Evolutionary conservation across 2,888 invertebrate species (phyloP).

Genomic region (Diarsia mendica): DNA sequence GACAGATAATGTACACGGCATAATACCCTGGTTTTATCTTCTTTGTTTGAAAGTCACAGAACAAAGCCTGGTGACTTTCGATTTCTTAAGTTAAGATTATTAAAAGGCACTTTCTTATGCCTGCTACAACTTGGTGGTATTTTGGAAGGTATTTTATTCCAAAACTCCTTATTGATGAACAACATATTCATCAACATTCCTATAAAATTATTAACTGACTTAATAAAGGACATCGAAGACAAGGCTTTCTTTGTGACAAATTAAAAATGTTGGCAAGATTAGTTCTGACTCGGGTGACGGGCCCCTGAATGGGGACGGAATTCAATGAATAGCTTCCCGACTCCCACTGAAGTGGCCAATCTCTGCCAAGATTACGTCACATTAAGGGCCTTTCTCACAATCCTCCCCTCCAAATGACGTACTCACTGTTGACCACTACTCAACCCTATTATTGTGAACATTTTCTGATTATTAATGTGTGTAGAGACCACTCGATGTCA

Average conservation of each 20-base stretch:
- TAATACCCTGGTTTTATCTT: constrained; percentile 37
- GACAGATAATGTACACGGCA: constrained; percentile 41
- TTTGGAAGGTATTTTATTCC: constrained; percentile 18
- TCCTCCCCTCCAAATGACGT: constrained; percentile 62
- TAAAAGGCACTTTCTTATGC: background rate
- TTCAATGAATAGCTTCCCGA: constrained; percentile 78
- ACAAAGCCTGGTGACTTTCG: constrained; percentile 32
- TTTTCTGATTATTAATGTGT: constrained; percentile 50
- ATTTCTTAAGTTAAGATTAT: constrained; percentile 38
- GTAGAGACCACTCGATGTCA: constrained; percentile 43
- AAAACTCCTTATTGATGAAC: constrained; percentile 2
- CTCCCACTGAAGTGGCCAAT: constrained; percentile 77
- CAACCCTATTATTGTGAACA: constrained; percentile 62
- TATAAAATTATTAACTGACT: constrained; percentile 36
- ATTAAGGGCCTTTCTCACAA: constrained; percentile 71
- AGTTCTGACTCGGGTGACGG: constrained; percentile 75
- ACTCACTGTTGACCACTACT: constrained; percentile 64
- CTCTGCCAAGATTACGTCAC: constrained; percentile 77
- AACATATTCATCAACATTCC: constrained; percentile 37
- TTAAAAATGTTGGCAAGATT: constrained; percentile 74
- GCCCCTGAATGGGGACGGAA: constrained; percentile 75
- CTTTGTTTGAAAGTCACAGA: constrained; percentile 49
- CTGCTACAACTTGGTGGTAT: background rate
- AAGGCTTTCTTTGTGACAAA: constrained; percentile 67
- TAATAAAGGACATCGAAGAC: constrained; percentile 51